Evolutionary conservation across 2,888 invertebrate species (phyloP), one percentile per base, ranked within the genome.

Genomic region (Sussaba pulchella): DNA sequence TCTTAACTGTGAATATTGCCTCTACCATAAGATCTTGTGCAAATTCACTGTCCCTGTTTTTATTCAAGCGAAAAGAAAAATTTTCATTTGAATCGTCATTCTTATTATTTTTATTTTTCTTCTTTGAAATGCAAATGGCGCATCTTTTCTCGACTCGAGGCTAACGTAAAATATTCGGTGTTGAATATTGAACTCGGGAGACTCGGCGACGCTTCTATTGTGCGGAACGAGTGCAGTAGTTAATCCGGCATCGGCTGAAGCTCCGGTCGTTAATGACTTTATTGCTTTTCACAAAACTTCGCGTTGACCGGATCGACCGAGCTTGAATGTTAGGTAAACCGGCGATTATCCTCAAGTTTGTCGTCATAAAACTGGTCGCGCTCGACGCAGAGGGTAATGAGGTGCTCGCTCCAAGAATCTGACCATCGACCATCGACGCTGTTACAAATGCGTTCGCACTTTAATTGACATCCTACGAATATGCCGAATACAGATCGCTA

Each of bases 301-400:
- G 14, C 14, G n/a, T 14, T 26, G 12, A 31, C 8, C 31, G 12
- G n/a, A 31, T 54, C 31, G 26, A 14, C 54, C n/a, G 31, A 54
- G 14, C 26, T n/a, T 26, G 2, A n/a, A 0, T 14, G 14, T 14
- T n/a, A 1, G 26, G 24, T 54, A 26, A n/a, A 54, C 52, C 52
- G n/a, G 6, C 14, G 8, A 8, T 54, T 31, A 54, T 54, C 14
- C 31, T 31, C 26, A 54, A 54, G 14, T 17, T 31, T 31, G 14
- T 31, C 4, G 54, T 54, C 54, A 26, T 31, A 54, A 54, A 54
- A 54, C 31, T 54, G 54, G 14, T 31, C 14, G n/a, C 12, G 12
- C 14, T 2, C 2, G 31, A 9, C 31, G 5, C 52, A 54, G 52
- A 26, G n/a, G n/a, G n/a, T n/a, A 26, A 54, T n/a, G 26, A 26